Evolutionary conservation across 2,113 vertebrate genomes (phyloP), one percentile per base, ranked within the genome.

Genomic region (Plectropomus leopardus): DNA sequence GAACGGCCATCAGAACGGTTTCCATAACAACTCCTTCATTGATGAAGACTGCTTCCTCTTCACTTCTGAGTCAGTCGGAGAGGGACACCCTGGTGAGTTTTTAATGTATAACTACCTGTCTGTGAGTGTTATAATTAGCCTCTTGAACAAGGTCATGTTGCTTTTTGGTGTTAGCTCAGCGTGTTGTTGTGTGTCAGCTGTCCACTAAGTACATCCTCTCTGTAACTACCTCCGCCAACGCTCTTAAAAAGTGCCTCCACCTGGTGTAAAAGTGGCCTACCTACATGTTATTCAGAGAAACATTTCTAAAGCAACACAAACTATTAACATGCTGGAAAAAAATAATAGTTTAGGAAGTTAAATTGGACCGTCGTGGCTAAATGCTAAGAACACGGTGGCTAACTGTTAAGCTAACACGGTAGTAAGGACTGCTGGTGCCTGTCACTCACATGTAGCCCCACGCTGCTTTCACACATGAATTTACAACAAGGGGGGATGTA

Each of bases 1-100:
- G 97, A 98, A 96, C 96, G 94, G 95, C 0, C 94, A 96, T 7
- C 70, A 91, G 45, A 97, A 97, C 88, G 96, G 96, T 40, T 96
- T 96, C 88, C 94, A 96, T 24, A 94, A 95, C 55, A 95, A 96
- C 84, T 93, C 91, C 1, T 89, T 94, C 69, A 93, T 93, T 54
- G 96, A 97, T 61, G 96, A 97, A 88, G 96, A 96, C 88, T 95
- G 95, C 24, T 98, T 98, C 89, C 96, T 98, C 50, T 98, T 98
- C 93, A 98, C 97, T 1, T 98, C 97, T 0, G 97, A 98, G 64
- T 98, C 97, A 1, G 95, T 95, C 7, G 95, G 95, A 50, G 95
- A 95, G 85, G 95, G 95, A 70, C 95, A 95, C 50, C 96, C 97
- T 59, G 97, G 97, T 98, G 82, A 94, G 96, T 85, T 76, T 28